Percentiles rank a stretch among this genome's conserved stretches.
Conservation (phyloP, 2,797 vertebrate species). For the Serranus cabrilla region DNA sequence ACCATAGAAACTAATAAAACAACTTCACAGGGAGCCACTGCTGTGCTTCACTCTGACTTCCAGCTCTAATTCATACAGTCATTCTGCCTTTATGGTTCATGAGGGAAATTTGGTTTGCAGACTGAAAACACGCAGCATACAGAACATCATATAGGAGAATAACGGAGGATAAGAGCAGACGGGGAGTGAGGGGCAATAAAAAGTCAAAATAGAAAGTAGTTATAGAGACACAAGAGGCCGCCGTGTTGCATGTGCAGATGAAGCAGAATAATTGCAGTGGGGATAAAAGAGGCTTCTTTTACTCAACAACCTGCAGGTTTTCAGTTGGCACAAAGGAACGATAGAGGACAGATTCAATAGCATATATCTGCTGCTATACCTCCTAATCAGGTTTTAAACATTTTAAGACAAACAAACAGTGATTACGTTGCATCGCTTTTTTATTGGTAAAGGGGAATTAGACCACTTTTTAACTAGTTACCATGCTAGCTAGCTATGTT, state of each 20-base stretch:
- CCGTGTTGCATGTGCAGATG: not conserved
- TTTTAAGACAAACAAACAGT: too few relatives aligned
- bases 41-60: conserved; percentile 4
- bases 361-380: too few relatives aligned
- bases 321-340: not conserved
- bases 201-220: not conserved
- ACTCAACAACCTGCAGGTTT: not conserved
- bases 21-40: conserved; percentile 35
- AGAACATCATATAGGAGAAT: not conserved
- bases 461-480: too few relatives aligned
- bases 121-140: not conserved
- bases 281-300: not conserved
- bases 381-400: too few relatives aligned
- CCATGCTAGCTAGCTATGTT: too few relatives aligned
- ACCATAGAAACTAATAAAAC: conserved; percentile 59
- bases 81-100: conserved; percentile 46
- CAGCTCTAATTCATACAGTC: conserved; percentile 25
- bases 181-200: conserved; percentile 19
- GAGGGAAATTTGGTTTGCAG: conserved; percentile 59
- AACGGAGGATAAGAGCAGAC: not conserved
- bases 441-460: too few relatives aligned
- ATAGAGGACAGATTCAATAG: too few relatives aligned
- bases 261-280: not conserved
- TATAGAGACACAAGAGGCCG: not conserved
- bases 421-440: too few relatives aligned